Evolutionary conservation across 2,113 vertebrate genomes (phyloP).

Genomic region (Prolemur simus): DNA sequence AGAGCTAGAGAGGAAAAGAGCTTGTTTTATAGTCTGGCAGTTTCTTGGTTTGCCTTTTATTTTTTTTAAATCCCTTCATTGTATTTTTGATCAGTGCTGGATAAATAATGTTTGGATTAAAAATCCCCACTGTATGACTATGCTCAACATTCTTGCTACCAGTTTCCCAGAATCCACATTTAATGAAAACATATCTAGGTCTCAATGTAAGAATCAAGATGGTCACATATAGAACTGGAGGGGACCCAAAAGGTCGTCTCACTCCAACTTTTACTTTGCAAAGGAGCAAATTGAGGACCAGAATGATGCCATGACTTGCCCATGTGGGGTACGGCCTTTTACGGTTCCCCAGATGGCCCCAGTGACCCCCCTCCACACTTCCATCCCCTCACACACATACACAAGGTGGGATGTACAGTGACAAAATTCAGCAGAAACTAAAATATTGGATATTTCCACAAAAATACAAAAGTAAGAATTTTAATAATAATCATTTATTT

Average conservation of each 20-base stretch:
- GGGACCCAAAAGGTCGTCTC: neutral
- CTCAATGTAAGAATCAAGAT: neutral
- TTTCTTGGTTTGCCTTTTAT: constrained; percentile 66
- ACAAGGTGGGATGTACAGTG: neutral
- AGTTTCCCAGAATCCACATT: constrained; percentile 8
- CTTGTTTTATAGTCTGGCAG: constrained; percentile 56
- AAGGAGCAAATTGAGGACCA: neutral
- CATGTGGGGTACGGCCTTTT: neutral
- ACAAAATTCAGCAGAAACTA: neutral
- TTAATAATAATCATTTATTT: neutral
- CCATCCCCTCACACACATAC: neutral
- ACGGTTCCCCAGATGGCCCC: too few relatives aligned
- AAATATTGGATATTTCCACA: neutral
- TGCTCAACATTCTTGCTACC: neutral
- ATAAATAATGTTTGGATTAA: constrained; percentile 70
- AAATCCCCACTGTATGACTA: constrained; percentile 41
- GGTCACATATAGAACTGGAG: neutral
- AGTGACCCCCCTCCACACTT: neutral
- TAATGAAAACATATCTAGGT: constrained; percentile 14
- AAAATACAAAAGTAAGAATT: neutral
- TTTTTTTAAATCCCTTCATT: constrained; percentile 64
- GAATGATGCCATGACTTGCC: neutral
- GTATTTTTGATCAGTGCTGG: constrained; percentile 65
- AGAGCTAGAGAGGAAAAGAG: constrained; percentile 29
- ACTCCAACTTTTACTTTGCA: neutral